These are phyloP conservation scores for Atherinosoma microstoma DNA, from an alignment of 2,797 vertebrate species.

Conservation along the genomic window DNA sequence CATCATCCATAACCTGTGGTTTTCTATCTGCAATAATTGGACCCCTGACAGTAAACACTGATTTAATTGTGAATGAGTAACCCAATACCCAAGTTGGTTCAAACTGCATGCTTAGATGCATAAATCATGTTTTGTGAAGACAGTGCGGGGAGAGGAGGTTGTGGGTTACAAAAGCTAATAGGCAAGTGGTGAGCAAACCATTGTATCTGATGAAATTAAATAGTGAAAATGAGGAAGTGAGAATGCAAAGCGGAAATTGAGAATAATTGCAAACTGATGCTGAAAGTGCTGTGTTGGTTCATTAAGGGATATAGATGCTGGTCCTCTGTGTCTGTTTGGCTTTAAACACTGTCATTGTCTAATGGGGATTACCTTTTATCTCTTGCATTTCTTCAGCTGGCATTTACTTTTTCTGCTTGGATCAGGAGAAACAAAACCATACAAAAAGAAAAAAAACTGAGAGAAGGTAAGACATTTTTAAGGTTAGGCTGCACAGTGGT, in stretches of 20 bases:
- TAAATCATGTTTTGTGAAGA: constrained; percentile 60
- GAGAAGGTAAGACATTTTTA: neutral
- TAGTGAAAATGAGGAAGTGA: constrained; percentile 22
- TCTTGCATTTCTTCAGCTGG: constrained; percentile 13
- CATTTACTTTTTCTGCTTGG: constrained; percentile 48
- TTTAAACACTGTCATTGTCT: constrained; percentile 60
- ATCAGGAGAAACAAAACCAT: constrained; percentile 55
- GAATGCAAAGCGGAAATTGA: constrained; percentile 24
- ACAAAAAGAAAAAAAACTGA: constrained; percentile 1
- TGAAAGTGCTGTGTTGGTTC: constrained; percentile 58
- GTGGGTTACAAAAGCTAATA: constrained; percentile 49
- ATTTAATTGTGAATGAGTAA: constrained; percentile 20
- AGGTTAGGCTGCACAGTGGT: neutral
- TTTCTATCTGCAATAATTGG: constrained; percentile 38
- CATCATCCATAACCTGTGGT: constrained; percentile 1
- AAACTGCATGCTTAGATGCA: constrained; percentile 23
- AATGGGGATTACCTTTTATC: constrained; percentile 55
- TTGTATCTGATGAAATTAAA: constrained; percentile 7
- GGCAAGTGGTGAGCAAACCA: constrained; percentile 27
- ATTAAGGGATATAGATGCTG: constrained; percentile 56
- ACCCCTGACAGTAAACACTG: constrained; percentile 39
- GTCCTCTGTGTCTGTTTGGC: constrained; percentile 37
- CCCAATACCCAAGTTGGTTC: constrained; percentile 8
- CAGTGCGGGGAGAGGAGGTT: constrained; percentile 26
- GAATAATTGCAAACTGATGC: constrained; percentile 55